Evolutionary conservation across 2,797 vertebrate genomes (phyloP), one percentile per base, ranked within the genome.

Genomic region (Ctenosaura bakeri): DNA sequence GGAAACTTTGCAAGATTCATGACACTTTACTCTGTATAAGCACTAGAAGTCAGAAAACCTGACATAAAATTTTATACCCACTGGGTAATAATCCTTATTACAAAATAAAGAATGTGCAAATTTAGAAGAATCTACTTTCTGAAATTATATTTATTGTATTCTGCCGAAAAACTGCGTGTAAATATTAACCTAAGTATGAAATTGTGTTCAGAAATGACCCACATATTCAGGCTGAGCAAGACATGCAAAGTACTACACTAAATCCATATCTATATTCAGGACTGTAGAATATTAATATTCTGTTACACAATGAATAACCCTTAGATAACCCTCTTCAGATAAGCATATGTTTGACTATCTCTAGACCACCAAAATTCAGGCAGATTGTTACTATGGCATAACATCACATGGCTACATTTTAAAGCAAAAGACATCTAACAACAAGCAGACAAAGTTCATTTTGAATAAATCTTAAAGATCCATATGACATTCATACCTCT

Each of bases 11-110:
- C 84, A 83, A 52, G 73, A 46, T 52, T 71, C 38, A 76, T 18
- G 8, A 22, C 9, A 50, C 46, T 50, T 50, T 90, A 78, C 32
- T 94, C 86, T 91, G 90, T 35, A 50, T 24, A 91, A 80, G 29
- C 91, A 86, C 32, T 85, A 90, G 69, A 50, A 92, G 80, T 46
- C 71, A 46, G 87, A 91, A 94, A 92, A 90, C 56, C 78, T 89
- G 81, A 92, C 35, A 94, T 77, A 88, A 76, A 93, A 85, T n/a
- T 78, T 91, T 90, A 92, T 12, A 94, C 50, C 10, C 90, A 87
- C 66, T 81, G 0, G 0, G 89, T 93, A 52, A 89, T 89, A 85
- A 94, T 74, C 26, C 81, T 69, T 26, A 29, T 78, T 29, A 78
- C 7, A 52, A 50, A 29, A 82, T 35, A 46, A 86, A 29, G 29